Percentiles rank a stretch among this genome's conserved stretches.
Evolutionary conservation across 2,888 invertebrate species (phyloP).

Genomic region (Parascotia fuliginaria): DNA sequence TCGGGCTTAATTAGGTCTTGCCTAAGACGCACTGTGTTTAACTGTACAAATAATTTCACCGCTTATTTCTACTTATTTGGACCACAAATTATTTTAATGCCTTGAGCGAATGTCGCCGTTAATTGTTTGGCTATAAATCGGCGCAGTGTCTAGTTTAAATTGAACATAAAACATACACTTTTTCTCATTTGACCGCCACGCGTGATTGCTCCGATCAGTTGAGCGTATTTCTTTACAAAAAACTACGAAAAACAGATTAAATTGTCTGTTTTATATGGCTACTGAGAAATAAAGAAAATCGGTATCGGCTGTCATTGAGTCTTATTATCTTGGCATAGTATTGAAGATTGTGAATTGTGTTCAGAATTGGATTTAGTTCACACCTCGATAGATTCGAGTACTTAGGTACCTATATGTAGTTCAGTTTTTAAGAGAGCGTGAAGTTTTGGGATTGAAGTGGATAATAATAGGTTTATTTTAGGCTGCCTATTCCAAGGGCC

Average conservation of each 20-base stretch:
- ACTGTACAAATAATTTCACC: neutral
- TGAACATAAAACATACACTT: slow-evolving; percentile 10
- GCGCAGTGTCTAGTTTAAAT: slow-evolving; percentile 19
- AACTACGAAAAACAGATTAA: neutral
- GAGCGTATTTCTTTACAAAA: slow-evolving; percentile 5
- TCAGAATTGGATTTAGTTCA: neutral
- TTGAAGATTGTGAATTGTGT: neutral
- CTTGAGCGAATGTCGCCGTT: slow-evolving; percentile 19
- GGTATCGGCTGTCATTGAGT: slow-evolving; percentile 6
- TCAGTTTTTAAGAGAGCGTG: too few species aligned
- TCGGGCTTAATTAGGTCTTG: too few species aligned
- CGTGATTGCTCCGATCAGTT: slow-evolving; percentile 1
- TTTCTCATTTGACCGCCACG: neutral
- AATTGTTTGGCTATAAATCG: slow-evolving; percentile 38
- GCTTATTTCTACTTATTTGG: slow-evolving; percentile 2
- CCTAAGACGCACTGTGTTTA: too few species aligned
- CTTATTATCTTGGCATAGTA: slow-evolving; percentile 10
- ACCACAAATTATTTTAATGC: slow-evolving; percentile 13
- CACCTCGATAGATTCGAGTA: neutral
- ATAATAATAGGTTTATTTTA: too few species aligned
- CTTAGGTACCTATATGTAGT: neutral
- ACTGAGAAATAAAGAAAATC: slow-evolving; percentile 3
- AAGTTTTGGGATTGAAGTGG: too few species aligned
- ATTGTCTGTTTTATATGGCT: neutral
- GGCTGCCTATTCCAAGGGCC: too few species aligned